These are phyloP conservation scores for Diplodus puntazzo DNA, from an alignment of 2,797 vertebrate genomes.

Conservation along the genomic window DNA sequence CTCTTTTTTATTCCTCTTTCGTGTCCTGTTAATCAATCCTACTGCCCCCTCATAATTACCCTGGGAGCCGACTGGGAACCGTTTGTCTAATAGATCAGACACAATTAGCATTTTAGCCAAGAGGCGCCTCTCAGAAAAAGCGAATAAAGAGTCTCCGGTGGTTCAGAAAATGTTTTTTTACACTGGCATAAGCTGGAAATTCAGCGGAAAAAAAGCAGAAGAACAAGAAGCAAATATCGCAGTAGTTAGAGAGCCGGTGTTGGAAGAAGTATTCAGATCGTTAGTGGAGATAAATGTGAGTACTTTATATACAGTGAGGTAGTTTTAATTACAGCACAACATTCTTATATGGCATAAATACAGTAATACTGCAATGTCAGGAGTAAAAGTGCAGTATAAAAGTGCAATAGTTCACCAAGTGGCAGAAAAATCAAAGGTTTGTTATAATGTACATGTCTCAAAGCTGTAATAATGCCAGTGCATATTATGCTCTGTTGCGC, in stretches of 20 bases:
- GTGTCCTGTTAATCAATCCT: not conserved
- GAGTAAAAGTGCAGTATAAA: too few relatives aligned
- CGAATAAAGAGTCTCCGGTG: not conserved
- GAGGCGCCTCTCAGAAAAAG: not conserved
- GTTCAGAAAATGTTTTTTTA: not conserved
- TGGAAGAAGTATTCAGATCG: not conserved
- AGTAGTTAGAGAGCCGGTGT: not conserved
- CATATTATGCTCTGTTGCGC: slow-evolving; percentile 12
- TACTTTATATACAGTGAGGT: not conserved
- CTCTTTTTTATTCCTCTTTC: not conserved
- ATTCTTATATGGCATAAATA: too few relatives aligned
- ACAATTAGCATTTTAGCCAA: slow-evolving; percentile 1
- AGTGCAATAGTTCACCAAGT: not conserved
- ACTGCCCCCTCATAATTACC: not conserved
- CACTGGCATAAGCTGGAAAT: not conserved
- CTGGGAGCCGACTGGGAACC: not conserved
- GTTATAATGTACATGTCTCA: not conserved
- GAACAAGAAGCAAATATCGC: not conserved
- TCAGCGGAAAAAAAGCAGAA: not conserved
- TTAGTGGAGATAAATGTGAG: not conserved
- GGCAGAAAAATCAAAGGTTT: not conserved
- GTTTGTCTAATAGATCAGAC: slow-evolving; percentile 1
- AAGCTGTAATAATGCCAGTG: not conserved
- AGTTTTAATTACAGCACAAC: not conserved
- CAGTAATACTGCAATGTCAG: too few relatives aligned